Base-by-base conservation (phyloP, 2,797 vertebrate species). In the Poecilia wingei region DNA sequence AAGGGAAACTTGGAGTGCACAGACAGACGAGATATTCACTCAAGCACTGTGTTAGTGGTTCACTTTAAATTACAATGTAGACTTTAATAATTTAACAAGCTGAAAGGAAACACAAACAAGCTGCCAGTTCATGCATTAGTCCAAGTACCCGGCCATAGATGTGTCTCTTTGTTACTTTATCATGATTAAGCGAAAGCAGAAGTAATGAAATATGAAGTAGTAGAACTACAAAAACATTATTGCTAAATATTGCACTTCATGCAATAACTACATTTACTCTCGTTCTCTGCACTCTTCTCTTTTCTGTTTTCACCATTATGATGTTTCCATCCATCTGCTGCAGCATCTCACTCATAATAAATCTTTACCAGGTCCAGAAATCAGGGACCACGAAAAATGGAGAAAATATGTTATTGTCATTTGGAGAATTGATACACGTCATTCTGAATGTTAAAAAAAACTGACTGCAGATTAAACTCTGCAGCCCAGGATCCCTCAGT, bases 401-500 rank as follows among this genome's bases (percentile, higher is more conserved):
- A 16, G 4, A 61, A 61, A 61, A n/a, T 33, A 31, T 61, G 9
- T 57, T 57, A 61, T 61, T 61, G 57, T 31, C 57, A 61, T 31
- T 2, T 61, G 31, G 13, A 31, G 28, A 61, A 61, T 16, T 61
- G 5, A 16, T 61, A 31, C 57, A 61, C 1, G 13, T 33, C 14
- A 36, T 36, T 64, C 18, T 64, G 18, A 61, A 61, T 61, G 31
- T 61, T 16, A 14, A 61, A 61, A 64, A 36, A 36, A 55, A 55
- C 5, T 0, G 47, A 53, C 33, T 36, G 31, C 84, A 81, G 68
- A 79, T 85, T 72, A 76, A 74, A 47, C 73, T 77, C 0, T 3
- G 68, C 81, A 74, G 72, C 68, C 39, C 16, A 49, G 49, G 41
- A 74, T 81, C 78, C 77, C 51, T 46, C 70, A 82, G 82, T 10